A percentile compares a stretch with the other conserved stretches of the same genome.
Evolutionary conservation across 2,888 invertebrate species (phyloP).

Genomic region (Kuschelorhynchus macadamiae): DNA sequence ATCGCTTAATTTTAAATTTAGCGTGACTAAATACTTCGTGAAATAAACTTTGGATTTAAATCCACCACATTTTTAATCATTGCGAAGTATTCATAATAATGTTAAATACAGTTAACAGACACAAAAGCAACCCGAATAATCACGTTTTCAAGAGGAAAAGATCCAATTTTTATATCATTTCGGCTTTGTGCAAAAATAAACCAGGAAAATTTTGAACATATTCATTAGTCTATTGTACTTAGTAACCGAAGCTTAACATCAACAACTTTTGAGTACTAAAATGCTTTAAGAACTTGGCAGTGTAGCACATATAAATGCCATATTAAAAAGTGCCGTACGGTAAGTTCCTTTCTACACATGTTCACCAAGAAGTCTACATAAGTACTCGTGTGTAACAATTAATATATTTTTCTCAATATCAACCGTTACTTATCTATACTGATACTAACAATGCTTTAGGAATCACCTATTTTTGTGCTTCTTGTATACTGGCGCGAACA

Average conservation of each 20-base stretch:
- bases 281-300: slow-evolving; percentile 41
- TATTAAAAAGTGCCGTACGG: slow-evolving; percentile 36
- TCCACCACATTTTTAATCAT: too few relatives aligned
- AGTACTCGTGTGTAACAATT: slow-evolving; percentile 40
- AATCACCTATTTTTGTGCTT: slow-evolving; percentile 31
- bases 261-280: slow-evolving; percentile 34
- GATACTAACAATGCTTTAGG: slow-evolving; percentile 25
- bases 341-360: slow-evolving; percentile 14
- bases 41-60: too few relatives aligned
- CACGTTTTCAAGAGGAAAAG: too few relatives aligned
- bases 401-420: slow-evolving; percentile 25
- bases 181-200: neutral
- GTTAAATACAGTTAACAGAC: too few relatives aligned
- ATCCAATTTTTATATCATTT: too few relatives aligned
- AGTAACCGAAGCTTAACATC: slow-evolving; percentile 21
- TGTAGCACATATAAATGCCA: slow-evolving; percentile 46
- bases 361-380: slow-evolving; percentile 11
- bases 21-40: too few relatives aligned
- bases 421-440: slow-evolving; percentile 5
- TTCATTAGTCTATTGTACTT: slow-evolving; percentile 2
- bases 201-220: neutral
- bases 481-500: neutral
- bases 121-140: too few relatives aligned
- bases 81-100: too few relatives aligned
- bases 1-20: too few relatives aligned